Evolutionary conservation across 2,888 invertebrate species (phyloP).

Genomic region (Baronia brevicornis): DNA sequence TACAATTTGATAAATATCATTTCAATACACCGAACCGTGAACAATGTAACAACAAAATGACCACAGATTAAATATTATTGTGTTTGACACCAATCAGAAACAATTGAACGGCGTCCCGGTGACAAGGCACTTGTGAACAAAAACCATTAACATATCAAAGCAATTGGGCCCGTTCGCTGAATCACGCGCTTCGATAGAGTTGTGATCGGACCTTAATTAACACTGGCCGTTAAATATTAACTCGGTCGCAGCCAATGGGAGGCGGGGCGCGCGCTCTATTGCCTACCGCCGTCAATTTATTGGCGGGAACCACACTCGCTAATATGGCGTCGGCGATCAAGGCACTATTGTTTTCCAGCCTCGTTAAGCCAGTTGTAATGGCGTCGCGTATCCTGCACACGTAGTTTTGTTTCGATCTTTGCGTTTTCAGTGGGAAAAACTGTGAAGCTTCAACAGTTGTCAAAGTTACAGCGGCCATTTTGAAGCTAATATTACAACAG

Average conservation of each 20-base stretch:
- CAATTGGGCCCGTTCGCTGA: too few species aligned
- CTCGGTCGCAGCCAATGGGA: constrained; percentile 22
- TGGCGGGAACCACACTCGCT: constrained; percentile 23
- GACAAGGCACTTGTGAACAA: too few species aligned
- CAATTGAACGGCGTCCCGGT: too few species aligned
- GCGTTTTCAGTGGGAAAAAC: constrained; percentile 1
- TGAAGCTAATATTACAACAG: background rate
- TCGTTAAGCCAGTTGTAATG: constrained; percentile 42
- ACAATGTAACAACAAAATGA: too few species aligned
- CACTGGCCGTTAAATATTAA: constrained; percentile 33
- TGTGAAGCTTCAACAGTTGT: too few species aligned
- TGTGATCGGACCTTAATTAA: constrained; percentile 13
- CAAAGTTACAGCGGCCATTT: constrained; percentile 1
- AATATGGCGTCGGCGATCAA: constrained; percentile 18
- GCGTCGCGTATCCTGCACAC: constrained; percentile 26
- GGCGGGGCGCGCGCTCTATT: constrained; percentile 29
- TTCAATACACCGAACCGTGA: too few species aligned
- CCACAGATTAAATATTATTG: too few species aligned
- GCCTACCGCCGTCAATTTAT: constrained; percentile 55
- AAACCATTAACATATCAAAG: too few species aligned
- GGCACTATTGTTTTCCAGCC: constrained; percentile 34
- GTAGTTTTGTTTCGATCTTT: too few species aligned
- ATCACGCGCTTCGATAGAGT: constrained; percentile 4
- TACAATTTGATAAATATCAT: too few species aligned
- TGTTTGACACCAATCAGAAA: too few species aligned